A percentile compares a stretch with the other conserved stretches of the same genome.
phyloP scores from a whole-genome alignment of 2,113 vertebrate genomes.

The Etheostoma spectabile region DNA sequence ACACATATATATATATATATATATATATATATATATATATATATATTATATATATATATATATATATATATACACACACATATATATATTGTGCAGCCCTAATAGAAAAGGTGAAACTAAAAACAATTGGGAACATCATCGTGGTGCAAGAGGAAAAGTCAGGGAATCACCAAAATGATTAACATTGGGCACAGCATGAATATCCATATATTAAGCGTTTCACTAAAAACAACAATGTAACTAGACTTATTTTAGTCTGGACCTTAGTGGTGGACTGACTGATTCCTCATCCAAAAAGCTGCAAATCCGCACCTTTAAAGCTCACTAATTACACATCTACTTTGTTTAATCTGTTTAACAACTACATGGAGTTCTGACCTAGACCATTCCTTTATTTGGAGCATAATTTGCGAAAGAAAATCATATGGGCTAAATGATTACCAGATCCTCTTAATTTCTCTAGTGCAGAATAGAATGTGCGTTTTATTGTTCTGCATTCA shows the following conservation, averaged over 20 bases:
- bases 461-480: background rate
- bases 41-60: no score
- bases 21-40: no score
- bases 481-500: constrained; percentile 7
- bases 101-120: no score
- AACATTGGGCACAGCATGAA: no score
- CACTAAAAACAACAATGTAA: no score
- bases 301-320: background rate
- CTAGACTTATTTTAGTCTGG: background rate
- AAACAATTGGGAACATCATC: background rate
- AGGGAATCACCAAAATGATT: no score
- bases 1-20: no score
- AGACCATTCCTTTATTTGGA: background rate
- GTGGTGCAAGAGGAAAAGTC: background rate
- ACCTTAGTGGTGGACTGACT: background rate
- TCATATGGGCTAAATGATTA: background rate
- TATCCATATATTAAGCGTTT: no score
- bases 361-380: background rate
- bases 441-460: constrained; percentile 22
- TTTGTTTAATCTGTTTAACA: background rate
- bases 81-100: no score
- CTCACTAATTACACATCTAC: background rate
- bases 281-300: background rate
- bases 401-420: background rate
- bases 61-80: no score